Evolutionary conservation across 1,140 invertebrate species (phyloP).

Genomic region (Trigoniulus corallinus): DNA sequence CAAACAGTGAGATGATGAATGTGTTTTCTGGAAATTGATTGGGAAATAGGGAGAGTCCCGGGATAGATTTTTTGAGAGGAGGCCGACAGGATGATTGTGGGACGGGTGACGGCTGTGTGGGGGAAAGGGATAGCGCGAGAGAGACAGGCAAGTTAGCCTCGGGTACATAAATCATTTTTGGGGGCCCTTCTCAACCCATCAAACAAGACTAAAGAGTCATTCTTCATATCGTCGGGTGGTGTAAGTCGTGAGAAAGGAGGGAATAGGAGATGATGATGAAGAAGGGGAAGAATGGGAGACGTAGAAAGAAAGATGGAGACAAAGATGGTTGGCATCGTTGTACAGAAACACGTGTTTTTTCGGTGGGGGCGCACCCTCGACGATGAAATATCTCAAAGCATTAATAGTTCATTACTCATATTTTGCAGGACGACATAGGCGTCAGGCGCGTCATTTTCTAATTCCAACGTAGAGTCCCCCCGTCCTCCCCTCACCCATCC

Average conservation of each 20-base stretch:
- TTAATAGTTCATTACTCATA: constrained; percentile 10
- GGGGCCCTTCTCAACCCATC: constrained; percentile 5
- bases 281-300: too few relatives aligned
- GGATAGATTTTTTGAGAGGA: background rate
- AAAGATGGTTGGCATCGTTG: too few relatives aligned
- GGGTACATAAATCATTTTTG: constrained; percentile 8
- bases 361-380: background rate
- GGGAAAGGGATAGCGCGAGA: background rate
- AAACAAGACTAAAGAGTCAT: constrained; percentile 3
- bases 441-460: too few relatives aligned
- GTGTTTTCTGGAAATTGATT: constrained; percentile 11
- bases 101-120: background rate
- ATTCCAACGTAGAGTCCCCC: background rate
- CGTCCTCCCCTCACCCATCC: background rate
- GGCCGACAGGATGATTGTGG: too few relatives aligned
- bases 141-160: too few relatives aligned
- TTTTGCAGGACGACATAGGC: background rate
- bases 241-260: too few relatives aligned
- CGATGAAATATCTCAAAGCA: constrained; percentile 9
- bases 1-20: constrained; percentile 8
- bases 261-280: too few relatives aligned
- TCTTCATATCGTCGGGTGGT: constrained; percentile 6
- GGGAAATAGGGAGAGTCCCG: background rate
- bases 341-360: constrained; percentile 9
- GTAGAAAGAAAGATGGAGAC: too few relatives aligned